Conservation (phyloP, 1,140 invertebrate species). For the Neodiprion lecontei region DNA sequence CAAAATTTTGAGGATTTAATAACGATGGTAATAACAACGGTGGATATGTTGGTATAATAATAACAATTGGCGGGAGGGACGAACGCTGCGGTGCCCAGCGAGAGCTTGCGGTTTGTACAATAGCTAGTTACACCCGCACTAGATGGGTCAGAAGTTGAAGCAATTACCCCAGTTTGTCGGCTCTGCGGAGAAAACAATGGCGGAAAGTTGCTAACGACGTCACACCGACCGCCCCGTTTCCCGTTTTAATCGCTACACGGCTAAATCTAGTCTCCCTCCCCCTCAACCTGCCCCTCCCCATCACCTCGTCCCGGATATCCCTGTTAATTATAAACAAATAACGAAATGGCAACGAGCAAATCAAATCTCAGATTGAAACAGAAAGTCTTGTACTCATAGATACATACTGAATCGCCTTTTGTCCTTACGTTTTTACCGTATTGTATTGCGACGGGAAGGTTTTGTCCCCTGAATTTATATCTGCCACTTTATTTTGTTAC, state of each 20-base stretch:
- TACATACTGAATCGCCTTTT: too few relatives aligned
- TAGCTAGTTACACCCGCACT: constrained; percentile 36
- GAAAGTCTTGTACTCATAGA: too few relatives aligned
- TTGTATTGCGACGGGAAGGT: too few relatives aligned
- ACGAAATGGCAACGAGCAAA: constrained; percentile 15
- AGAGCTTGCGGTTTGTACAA: neutral
- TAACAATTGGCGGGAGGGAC: too few relatives aligned
- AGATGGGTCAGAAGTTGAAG: constrained; percentile 49
- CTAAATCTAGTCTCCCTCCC: constrained; percentile 30
- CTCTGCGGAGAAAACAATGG: constrained; percentile 45
- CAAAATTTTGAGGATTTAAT: too few relatives aligned
- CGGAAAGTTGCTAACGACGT: constrained; percentile 50
- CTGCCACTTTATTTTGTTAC: too few relatives aligned
- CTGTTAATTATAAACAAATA: constrained; percentile 44
- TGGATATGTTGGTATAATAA: too few relatives aligned
- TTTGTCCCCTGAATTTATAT: too few relatives aligned
- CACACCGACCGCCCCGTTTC: constrained; percentile 27
- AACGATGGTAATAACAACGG: too few relatives aligned
- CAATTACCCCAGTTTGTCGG: constrained; percentile 52
- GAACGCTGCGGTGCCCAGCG: too few relatives aligned
- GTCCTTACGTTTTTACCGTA: too few relatives aligned
- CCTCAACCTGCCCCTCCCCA: constrained; percentile 5
- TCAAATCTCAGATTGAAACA: too few relatives aligned
- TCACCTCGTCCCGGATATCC: neutral
- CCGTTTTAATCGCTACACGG: constrained; percentile 40